phyloP scores from a whole-genome alignment of 2,797 vertebrate species.

The Xiphorhynchus erythropygius region DNA sequence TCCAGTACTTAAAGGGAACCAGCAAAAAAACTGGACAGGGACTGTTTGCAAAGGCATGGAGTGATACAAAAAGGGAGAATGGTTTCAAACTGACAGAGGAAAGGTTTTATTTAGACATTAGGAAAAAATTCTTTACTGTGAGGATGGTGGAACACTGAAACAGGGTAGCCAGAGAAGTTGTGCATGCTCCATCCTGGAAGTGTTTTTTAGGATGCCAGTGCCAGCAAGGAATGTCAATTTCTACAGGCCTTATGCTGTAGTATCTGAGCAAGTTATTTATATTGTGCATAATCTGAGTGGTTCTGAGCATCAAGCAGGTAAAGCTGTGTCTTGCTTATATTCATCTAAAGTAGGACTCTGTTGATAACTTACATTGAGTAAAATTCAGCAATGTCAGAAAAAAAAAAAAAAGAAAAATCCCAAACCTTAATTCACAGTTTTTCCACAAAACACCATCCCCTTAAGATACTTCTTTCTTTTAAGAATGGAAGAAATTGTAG shows the following conservation, averaged over 20 bases:
- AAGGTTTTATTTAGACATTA: background rate
- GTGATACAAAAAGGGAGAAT: fast-evolving
- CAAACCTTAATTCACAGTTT: background rate
- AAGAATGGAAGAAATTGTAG: background rate
- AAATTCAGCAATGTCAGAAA: background rate
- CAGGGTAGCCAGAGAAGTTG: too few species aligned
- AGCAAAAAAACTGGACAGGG: background rate
- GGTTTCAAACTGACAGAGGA: background rate
- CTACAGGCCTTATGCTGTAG: background rate
- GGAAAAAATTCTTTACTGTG: background rate
- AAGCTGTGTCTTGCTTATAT: background rate
- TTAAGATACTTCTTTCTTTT: background rate
- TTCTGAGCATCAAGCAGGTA: background rate
- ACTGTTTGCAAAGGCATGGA: too few species aligned
- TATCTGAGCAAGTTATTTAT: background rate
- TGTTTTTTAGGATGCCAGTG: background rate
- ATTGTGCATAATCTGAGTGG: background rate
- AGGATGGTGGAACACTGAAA: too few species aligned
- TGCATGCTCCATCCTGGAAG: background rate
- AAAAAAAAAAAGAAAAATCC: background rate
- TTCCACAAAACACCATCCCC: fast-evolving
- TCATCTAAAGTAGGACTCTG: background rate
- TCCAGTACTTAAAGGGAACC: too few species aligned
- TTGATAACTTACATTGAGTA: background rate
- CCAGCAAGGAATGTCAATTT: fast-evolving